Conservation (phyloP, 2,113 vertebrate genomes). For the Malurus cyaneus region DNA sequence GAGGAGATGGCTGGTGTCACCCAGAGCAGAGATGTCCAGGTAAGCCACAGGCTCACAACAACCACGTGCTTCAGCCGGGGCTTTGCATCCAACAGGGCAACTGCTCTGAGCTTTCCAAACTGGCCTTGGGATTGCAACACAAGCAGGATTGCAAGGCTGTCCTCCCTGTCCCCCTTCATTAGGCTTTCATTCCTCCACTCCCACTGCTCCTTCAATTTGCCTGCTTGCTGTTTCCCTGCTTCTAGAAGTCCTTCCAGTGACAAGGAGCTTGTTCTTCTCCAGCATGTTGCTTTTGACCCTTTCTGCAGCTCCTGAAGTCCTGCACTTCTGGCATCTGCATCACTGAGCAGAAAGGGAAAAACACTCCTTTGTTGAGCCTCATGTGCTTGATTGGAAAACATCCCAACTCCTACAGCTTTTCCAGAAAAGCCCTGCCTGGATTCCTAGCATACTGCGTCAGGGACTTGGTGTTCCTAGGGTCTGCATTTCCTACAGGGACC, state of each 20-base stretch:
- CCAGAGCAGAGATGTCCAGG: neutral
- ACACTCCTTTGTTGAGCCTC: constrained; percentile 60
- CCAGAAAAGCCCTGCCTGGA: constrained; percentile 65
- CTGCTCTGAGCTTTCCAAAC: neutral
- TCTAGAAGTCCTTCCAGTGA: neutral
- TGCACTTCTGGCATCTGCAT: constrained; percentile 8
- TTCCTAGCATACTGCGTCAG: constrained; percentile 47
- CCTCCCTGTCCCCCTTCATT: neutral
- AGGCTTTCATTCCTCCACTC: neutral
- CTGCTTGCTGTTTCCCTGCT: neutral
- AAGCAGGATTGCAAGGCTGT: neutral
- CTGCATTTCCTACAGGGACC: neutral
- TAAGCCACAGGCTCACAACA: neutral
- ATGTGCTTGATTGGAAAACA: constrained; percentile 54
- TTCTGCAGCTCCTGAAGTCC: neutral
- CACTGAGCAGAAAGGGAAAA: constrained; percentile 47
- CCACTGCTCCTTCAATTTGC: neutral
- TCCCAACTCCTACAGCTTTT: constrained; percentile 68
- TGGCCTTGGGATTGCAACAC: neutral
- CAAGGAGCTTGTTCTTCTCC: neutral
- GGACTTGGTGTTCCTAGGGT: constrained; percentile 33
- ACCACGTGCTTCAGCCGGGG: accelerated
- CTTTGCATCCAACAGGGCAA: neutral
- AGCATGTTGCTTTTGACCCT: neutral
- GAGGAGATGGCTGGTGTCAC: neutral